phyloP scores from a whole-genome alignment of 1,140 invertebrate genomes.

The Parasteatoda tepidariorum region DNA sequence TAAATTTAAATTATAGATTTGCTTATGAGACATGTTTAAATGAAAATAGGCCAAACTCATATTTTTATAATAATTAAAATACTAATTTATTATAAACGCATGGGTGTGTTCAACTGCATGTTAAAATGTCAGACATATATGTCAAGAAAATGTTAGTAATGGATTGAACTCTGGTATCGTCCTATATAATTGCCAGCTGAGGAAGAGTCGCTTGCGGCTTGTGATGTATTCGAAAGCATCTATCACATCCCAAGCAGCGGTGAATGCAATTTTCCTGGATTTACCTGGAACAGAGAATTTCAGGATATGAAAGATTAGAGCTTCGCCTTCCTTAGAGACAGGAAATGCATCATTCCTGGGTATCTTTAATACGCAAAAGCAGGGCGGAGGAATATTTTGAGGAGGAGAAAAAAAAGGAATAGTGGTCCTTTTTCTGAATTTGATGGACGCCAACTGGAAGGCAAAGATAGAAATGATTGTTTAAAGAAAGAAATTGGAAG shows the following conservation, averaged over 20 bases:
- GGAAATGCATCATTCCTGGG: slow-evolving; percentile 3
- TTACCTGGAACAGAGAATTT: slow-evolving; percentile 1
- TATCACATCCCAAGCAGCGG: no score
- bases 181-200: background rate
- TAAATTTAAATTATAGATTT: no score
- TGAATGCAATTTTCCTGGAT: slow-evolving; percentile 18
- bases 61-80: no score
- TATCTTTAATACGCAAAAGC: background rate
- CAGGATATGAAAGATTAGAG: background rate
- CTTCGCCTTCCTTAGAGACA: background rate
- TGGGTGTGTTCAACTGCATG: background rate
- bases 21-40: no score
- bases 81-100: background rate
- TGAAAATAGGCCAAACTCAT: no score
- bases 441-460: no score
- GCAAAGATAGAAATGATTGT: no score
- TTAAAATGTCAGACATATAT: background rate
- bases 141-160: background rate
- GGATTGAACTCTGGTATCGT: background rate
- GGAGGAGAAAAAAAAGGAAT: no score
- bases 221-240: background rate
- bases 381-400: background rate
- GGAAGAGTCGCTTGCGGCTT: background rate
- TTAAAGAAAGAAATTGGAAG: no score
- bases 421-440: no score